Evolutionary conservation across 2,113 vertebrate genomes (phyloP), one percentile per base, ranked within the genome.

Genomic region (Trinectes maculatus): DNA sequence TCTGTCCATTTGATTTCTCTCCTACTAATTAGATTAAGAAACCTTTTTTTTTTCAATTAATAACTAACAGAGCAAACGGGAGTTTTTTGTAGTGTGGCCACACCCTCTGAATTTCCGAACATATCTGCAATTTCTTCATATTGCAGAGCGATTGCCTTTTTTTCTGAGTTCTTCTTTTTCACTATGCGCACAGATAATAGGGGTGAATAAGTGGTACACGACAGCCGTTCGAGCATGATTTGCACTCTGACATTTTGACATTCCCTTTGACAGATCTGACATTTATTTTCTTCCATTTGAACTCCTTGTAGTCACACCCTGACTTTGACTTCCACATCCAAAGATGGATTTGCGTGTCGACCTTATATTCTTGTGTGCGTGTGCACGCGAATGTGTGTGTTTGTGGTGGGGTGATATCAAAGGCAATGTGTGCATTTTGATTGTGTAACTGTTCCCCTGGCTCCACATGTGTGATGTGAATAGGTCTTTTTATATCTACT

Each of bases 241-340:
- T 60, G 51, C 74, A 44, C 69, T 62, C 29, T 75, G 66, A 31
- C 60, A 66, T 60, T 62, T 40, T 58, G 60, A 71, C 65, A 56
- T 75, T 65, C 19, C 63, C 54, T 37, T 36, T 40, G 22, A 49
- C 31, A 75, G 42, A 70, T 57, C 4, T 48, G 34, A 74, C 43
- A 61, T 71, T 68, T 72, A 36, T 46, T 52, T 53, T 73, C 42
- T 54, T 80, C 31, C 15, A 39, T 64, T 47, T 73, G 36, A 60
- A 60, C 44, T 54, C 2, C 0, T 48, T 37, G 51, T 57, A 29
- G 46, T 78, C 80, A 73, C 58, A 69, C 56, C 21, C 43, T 42
- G 21, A 56, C 65, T 69, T 42, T 66, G 44, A 71, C 48, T 57
- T 53, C 4, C 24, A n/a, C 18, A 24, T 26, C 46, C 51, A 43